Evolutionary conservation across 2,888 invertebrate genomes (phyloP).

Genomic region (Caenorhabditis sp.): DNA sequence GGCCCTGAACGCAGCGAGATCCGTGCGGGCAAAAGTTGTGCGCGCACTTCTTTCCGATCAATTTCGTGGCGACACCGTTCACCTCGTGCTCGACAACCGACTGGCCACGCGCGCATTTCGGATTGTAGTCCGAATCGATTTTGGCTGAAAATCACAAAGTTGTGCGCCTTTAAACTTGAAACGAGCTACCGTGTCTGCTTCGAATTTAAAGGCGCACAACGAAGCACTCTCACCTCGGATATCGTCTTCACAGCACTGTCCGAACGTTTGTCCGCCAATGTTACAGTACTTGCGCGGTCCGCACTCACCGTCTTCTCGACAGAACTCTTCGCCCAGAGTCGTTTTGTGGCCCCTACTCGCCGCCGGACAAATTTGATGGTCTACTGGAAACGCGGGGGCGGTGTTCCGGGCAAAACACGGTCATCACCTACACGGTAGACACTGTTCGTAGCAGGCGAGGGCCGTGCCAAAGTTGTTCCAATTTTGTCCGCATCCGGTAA

Average conservation of each 20-base stretch:
- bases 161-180: too few species aligned
- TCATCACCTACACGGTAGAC: slow-evolving; percentile 46
- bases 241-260: slow-evolving; percentile 37
- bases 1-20: slow-evolving; percentile 49
- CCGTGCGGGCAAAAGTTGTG: slow-evolving; percentile 61
- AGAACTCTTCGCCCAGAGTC: background rate
- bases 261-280: slow-evolving; percentile 21
- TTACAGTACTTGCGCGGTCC: slow-evolving; percentile 33
- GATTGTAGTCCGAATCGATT: slow-evolving; percentile 55
- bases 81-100: slow-evolving; percentile 45
- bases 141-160: slow-evolving; percentile 8
- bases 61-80: slow-evolving; percentile 51
- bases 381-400: slow-evolving; percentile 10
- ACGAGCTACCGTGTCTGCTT: too few species aligned
- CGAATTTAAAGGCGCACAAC: too few species aligned
- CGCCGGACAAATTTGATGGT: slow-evolving; percentile 47
- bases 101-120: slow-evolving; percentile 45
- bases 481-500: slow-evolving; percentile 58
- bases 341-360: slow-evolving; percentile 29
- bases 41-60: slow-evolving; percentile 57
- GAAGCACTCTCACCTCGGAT: slow-evolving; percentile 8
- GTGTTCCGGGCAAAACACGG: background rate
- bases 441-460: slow-evolving; percentile 47
- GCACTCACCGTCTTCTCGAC: slow-evolving; percentile 36
- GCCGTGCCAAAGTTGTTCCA: slow-evolving; percentile 50